Conservation (phyloP, 2,113 vertebrate species). For the Coregonus clupeaformis region DNA sequence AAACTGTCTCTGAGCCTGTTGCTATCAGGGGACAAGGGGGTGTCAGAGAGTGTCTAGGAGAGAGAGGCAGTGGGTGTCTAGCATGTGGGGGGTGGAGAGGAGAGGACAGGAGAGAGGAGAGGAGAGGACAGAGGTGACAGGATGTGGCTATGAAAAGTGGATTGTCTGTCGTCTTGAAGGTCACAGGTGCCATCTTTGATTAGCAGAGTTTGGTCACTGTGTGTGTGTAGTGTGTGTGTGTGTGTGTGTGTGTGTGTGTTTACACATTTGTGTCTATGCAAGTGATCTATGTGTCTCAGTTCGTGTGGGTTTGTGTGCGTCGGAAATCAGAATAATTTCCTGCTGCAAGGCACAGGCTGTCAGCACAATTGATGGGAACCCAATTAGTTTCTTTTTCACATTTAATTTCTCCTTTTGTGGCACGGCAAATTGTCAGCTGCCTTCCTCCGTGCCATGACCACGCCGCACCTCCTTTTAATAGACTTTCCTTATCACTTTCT, state of each 20-base stretch:
- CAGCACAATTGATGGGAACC: constrained; percentile 40
- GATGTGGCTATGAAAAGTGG: background rate
- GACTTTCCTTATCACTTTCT: constrained; percentile 8
- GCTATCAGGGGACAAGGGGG: background rate
- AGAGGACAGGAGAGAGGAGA: background rate
- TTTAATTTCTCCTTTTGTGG: constrained; percentile 21
- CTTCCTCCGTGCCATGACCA: background rate
- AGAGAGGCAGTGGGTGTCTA: background rate
- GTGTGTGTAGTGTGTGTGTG: no score
- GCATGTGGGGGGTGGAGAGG: background rate
- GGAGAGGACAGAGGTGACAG: background rate
- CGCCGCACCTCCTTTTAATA: background rate
- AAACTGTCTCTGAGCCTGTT: no score
- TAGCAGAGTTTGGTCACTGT: background rate
- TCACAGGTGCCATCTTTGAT: constrained; percentile 5
- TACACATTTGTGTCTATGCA: no score
- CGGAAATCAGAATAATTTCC: constrained; percentile 38
- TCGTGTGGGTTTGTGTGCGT: background rate
- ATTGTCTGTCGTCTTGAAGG: background rate
- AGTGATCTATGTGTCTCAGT: background rate
- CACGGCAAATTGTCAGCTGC: constrained; percentile 26
- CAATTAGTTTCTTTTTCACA: constrained; percentile 38
- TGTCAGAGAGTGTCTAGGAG: background rate
- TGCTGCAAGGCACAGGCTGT: constrained; percentile 39
- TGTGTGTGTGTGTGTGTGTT: no score